A percentile compares a stretch with the other conserved stretches of the same genome.
These are phyloP conservation scores for Rhaphigaster nebulosa DNA, from an alignment of 2,888 invertebrate species.

Conservation along the genomic window DNA sequence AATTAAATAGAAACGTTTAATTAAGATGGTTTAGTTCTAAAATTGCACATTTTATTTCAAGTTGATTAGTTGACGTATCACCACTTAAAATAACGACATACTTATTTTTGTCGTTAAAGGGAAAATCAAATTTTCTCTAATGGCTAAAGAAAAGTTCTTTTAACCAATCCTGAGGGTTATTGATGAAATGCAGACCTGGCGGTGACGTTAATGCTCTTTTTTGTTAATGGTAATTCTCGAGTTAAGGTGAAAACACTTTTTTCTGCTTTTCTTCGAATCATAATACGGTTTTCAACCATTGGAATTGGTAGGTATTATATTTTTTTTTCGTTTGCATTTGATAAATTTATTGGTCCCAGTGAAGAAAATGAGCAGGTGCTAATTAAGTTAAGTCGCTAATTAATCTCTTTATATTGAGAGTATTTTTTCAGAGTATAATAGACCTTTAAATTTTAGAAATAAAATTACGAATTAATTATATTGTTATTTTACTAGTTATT, in stretches of 20 bases:
- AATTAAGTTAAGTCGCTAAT: no score
- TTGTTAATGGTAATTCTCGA: not conserved
- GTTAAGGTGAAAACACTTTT: not conserved
- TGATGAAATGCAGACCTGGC: constrained; percentile 1
- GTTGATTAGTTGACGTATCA: not conserved
- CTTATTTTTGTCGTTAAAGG: not conserved
- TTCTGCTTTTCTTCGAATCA: not conserved
- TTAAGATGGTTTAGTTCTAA: no score
- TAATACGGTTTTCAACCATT: not conserved
- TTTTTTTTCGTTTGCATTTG: not conserved
- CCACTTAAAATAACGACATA: not conserved
- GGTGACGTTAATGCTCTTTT: not conserved
- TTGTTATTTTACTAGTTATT: no score
- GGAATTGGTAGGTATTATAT: not conserved
- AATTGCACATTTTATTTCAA: no score
- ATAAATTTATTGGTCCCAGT: not conserved
- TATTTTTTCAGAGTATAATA: no score
- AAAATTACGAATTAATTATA: no score
- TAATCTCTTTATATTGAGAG: no score
- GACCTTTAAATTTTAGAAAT: no score
- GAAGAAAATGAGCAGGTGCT: no score
- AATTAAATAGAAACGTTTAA: no score
- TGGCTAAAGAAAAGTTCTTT: not conserved
- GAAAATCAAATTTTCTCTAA: not conserved
- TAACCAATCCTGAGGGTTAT: not conserved